These are phyloP conservation scores for Mayetiola destructor DNA, from an alignment of 2,888 invertebrate genomes.

Conservation along the genomic window DNA sequence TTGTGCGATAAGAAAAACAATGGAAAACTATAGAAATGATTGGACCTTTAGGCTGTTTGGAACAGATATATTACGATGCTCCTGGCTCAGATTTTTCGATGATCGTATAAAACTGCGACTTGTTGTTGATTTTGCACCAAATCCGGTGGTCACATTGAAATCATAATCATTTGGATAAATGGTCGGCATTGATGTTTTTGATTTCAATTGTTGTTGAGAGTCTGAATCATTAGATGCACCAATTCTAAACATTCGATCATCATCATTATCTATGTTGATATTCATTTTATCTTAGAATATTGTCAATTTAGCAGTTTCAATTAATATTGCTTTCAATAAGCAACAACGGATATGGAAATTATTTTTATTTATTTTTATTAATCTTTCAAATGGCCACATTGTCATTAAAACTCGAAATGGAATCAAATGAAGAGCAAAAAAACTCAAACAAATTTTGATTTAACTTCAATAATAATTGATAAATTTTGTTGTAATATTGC, in stretches of 20 bases:
- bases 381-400: too few relatives aligned
- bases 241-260: too few relatives aligned
- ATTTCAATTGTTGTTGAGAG: slow-evolving; percentile 15
- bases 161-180: slow-evolving; percentile 18
- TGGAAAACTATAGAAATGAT: background rate
- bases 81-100: slow-evolving; percentile 22
- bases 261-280: background rate
- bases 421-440: too few relatives aligned
- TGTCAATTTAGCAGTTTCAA: too few relatives aligned
- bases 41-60: slow-evolving; percentile 26
- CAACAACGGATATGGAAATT: too few relatives aligned
- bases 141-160: slow-evolving; percentile 23
- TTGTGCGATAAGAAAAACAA: slow-evolving; percentile 7
- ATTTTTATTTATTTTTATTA: too few relatives aligned
- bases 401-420: too few relatives aligned
- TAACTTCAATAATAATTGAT: too few relatives aligned
- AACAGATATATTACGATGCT: slow-evolving; percentile 27
- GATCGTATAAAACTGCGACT: slow-evolving; percentile 25
- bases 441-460: too few relatives aligned
- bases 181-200: slow-evolving; percentile 1
- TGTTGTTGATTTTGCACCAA: slow-evolving; percentile 23
- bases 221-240: slow-evolving; percentile 16
- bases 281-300: too few relatives aligned
- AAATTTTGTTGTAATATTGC: too few relatives aligned
- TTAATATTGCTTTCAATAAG: too few relatives aligned